A percentile compares a stretch with the other conserved stretches of the same genome.
phyloP scores from a whole-genome alignment of 2,797 vertebrate species.

The Distichodus sexfasciatus region DNA sequence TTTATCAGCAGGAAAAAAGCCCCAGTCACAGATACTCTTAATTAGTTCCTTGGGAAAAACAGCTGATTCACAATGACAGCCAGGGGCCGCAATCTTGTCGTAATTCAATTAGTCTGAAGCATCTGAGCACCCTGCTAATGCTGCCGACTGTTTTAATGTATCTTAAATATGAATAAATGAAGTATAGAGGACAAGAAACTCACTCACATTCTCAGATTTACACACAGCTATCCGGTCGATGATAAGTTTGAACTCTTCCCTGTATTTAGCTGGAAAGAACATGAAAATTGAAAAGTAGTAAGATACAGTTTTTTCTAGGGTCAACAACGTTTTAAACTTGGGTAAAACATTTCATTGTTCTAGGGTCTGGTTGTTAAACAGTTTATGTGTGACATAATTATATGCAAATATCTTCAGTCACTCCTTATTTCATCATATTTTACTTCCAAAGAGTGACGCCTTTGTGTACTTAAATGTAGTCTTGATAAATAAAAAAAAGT shows the following conservation, averaged over 20 bases:
- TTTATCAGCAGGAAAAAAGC: neutral
- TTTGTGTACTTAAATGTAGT: no score
- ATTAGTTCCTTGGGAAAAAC: neutral
- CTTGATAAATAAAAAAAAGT: no score
- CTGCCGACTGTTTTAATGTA: neutral
- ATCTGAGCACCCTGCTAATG: constrained; percentile 2
- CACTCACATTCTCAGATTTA: constrained; percentile 80
- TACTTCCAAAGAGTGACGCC: no score
- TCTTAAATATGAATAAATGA: neutral
- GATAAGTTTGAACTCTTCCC: constrained; percentile 80
- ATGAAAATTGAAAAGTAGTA: no score
- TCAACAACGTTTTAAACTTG: no score
- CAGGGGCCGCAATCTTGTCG: neutral
- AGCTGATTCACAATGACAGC: neutral
- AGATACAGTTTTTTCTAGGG: neutral
- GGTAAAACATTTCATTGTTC: neutral
- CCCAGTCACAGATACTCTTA: neutral
- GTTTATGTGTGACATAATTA: no score
- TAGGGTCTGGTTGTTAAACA: no score
- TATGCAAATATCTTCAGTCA: no score
- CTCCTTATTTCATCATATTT: no score
- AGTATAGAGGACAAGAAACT: constrained; percentile 36
- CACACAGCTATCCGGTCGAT: constrained; percentile 77
- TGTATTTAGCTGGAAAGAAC: constrained; percentile 73
- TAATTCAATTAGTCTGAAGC: neutral